Evolutionary conservation across 2,797 vertebrate genomes (phyloP), one percentile per base, ranked within the genome.

Genomic region (Phataginus tricuspis): DNA sequence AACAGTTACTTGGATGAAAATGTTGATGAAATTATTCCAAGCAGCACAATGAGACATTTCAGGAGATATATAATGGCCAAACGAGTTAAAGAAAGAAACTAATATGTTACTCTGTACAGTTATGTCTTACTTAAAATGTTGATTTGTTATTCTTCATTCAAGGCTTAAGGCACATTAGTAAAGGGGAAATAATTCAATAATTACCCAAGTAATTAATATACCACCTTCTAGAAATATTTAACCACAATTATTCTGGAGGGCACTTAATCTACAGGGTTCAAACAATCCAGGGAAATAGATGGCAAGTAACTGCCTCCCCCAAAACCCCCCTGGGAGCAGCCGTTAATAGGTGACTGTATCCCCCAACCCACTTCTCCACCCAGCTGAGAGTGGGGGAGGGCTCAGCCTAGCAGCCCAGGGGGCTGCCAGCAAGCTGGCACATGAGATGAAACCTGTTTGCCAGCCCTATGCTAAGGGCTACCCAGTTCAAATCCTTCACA

Each of bases 161-260:
- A 12, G 4, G 27, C 25, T 42, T 77, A 69, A 83, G 53, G 55
- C 13, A 68, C 8, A 27, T 63, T 39, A 72, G 18, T 37, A 83
- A 91, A 14, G 5, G 6, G 34, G 27, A 19, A 42, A 86, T 84
- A 63, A 78, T 88, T 55, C 34, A 68, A 34, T 55, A 69, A 95
- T 74, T 31, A 79, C 49, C 64, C 39, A 86, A 93, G 57, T 74
- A 90, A 79, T 93, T 79, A 88, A 82, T 55, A 88, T 23, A 69
- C 37, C 57, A 75, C 14, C 37, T 21, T 12, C 5, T 51, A 61
- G 63, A 74, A 82, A 59, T 86, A 61, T 74, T 74, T 57, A 80
- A 90, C 74, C 59, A 57, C 27, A 51, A 34, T 49, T 77, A 79
- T 61, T 64, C 57, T 74, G 39, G 45, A 84, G 21, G 39, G 63